Conservation (phyloP, 2,797 vertebrate genomes). For the Huso huso region DNA sequence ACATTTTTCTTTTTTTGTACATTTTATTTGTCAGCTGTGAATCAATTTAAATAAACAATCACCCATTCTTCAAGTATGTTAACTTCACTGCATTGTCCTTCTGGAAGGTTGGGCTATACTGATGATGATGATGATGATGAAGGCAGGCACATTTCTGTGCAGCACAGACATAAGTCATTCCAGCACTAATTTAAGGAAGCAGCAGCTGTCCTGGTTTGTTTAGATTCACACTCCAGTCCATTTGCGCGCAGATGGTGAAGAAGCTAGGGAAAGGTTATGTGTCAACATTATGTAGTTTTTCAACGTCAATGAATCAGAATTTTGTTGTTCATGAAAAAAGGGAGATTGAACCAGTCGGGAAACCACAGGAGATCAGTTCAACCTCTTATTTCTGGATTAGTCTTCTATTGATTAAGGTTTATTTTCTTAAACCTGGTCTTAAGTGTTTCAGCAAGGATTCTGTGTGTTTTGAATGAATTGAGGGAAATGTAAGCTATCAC, state of each 20-base stretch:
- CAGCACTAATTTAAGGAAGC: background rate
- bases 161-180: background rate
- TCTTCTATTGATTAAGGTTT: slow-evolving; percentile 47
- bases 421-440: slow-evolving; percentile 39
- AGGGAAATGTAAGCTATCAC: slow-evolving; percentile 29
- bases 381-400: slow-evolving; percentile 26
- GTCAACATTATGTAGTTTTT: too few relatives aligned
- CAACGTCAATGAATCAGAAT: background rate
- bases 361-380: slow-evolving; percentile 35
- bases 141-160: too few relatives aligned
- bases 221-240: background rate
- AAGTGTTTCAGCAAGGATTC: slow-evolving; percentile 37
- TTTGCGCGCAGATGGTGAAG: too few relatives aligned
- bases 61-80: too few relatives aligned
- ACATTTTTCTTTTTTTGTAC: too few relatives aligned
- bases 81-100: too few relatives aligned
- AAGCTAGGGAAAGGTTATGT: too few relatives aligned
- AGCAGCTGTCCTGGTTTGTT: background rate
- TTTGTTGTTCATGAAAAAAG: slow-evolving; percentile 1
- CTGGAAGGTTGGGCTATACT: too few relatives aligned
- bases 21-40: too few relatives aligned
- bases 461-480: slow-evolving; percentile 38
- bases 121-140: too few relatives aligned
- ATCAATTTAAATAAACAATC: too few relatives aligned
- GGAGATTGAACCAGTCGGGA: background rate